Evolutionary conservation across 2,113 vertebrate species (phyloP), one percentile per base, ranked within the genome.

Genomic region (Tamias sibiricus): DNA sequence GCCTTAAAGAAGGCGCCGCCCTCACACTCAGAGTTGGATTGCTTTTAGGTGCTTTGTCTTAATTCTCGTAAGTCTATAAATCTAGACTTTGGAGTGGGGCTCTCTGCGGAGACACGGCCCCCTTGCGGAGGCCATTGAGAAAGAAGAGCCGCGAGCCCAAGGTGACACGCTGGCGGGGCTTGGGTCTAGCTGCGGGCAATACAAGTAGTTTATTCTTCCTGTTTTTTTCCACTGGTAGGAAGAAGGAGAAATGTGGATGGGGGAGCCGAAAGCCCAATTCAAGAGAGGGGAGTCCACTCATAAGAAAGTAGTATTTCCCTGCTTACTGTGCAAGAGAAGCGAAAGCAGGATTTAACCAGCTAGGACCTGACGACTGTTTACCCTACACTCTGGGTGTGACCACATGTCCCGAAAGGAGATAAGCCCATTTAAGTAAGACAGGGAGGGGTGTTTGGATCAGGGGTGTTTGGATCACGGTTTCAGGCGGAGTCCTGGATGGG

Each of bases 21-120:
- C 8, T 86, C 47, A 12, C 5, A 0, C 17, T 20, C 30, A 6
- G 68, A 22, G 6, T 82, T 76, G 32, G 49, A 76, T 17, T 64
- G 69, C 6, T 44, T 14, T 86, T 30, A 28, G 81, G 6, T 20
- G 37, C 37, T 86, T 76, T 49, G 89, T 88, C 26, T 59, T 44
- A 8, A 4, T 19, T 2, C 16, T 28, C 37, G 3, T 26, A 0
- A 32, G 8, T 8, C 54, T 10, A 30, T 40, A 54, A 37, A 17
- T 6, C 12, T 71, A 52, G 93, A 44, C 64, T 17, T 12, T 2
- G 8, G 14, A 14, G 35, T 5, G 57, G 64, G 62, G 30, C 54
- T 30, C 17, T 16, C 1, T 12, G 59, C 2, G 16, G 68, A 32
- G 14, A 11, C 19, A 4, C 30, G 4, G 8, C 6, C 40, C 6